Conservation (phyloP, 2,888 invertebrate species). For the Drosophila sordidula region DNA sequence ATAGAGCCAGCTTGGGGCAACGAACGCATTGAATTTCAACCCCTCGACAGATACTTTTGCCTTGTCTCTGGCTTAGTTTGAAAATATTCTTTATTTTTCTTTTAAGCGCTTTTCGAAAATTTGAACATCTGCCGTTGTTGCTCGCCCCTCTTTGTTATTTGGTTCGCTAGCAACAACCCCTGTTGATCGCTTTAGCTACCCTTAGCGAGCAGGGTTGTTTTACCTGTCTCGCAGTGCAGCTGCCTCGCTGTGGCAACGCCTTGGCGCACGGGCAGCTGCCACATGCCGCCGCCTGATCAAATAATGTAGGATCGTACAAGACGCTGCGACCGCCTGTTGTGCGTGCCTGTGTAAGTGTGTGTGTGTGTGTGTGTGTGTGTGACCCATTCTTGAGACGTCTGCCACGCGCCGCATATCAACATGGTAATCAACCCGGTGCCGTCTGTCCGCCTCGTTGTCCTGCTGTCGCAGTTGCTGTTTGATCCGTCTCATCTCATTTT, state of each 20-base stretch:
- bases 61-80: constrained; percentile 42
- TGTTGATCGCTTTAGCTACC: constrained; percentile 61
- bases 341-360: constrained; percentile 17
- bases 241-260: constrained; percentile 54
- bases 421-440: constrained; percentile 67
- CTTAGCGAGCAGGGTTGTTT: constrained; percentile 60
- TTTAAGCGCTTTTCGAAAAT: constrained; percentile 65
- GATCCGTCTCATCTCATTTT: constrained; percentile 31
- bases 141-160: constrained; percentile 10
- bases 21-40: constrained; percentile 74
- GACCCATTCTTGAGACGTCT: constrained; percentile 42
- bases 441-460: constrained; percentile 45
- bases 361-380: constrained; percentile 5
- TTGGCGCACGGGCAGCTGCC: constrained; percentile 76
- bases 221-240: constrained; percentile 62
- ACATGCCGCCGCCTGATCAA: constrained; percentile 74
- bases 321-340: constrained; percentile 55
- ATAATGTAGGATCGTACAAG: constrained; percentile 51
- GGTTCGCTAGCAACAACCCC: constrained; percentile 50
- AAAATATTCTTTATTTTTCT: constrained; percentile 33
- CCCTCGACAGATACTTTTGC: constrained; percentile 51
- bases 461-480: constrained; percentile 55
- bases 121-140: constrained; percentile 77
- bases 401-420: constrained; percentile 83
- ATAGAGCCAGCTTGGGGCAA: constrained; percentile 32